Conservation (phyloP, 2,113 vertebrate species). For the Fulmarus glacialis region DNA sequence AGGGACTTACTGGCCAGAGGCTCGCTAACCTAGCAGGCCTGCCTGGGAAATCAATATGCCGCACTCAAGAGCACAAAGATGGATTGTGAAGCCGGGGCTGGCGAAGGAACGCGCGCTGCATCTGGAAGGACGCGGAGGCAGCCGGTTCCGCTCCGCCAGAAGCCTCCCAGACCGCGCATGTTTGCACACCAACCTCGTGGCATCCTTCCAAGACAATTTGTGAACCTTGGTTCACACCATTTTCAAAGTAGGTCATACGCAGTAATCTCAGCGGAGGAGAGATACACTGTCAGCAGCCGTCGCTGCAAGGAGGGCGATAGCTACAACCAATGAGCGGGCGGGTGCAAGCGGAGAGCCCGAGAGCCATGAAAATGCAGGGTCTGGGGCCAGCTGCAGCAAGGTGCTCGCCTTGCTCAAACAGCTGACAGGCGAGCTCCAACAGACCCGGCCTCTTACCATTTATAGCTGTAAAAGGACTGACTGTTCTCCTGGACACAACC, state of each 20-base stretch:
- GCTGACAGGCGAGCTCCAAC: slow-evolving; percentile 15
- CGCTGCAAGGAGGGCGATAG: slow-evolving; percentile 39
- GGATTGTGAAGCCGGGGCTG: slow-evolving; percentile 61
- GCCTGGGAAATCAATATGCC: slow-evolving; percentile 75
- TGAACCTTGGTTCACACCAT: slow-evolving; percentile 75
- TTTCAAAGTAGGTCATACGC: slow-evolving; percentile 81
- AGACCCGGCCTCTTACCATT: slow-evolving; percentile 23
- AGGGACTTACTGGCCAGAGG: slow-evolving; percentile 76
- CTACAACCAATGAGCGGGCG: neutral
- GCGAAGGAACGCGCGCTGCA: slow-evolving; percentile 1
- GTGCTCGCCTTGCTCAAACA: slow-evolving; percentile 34
- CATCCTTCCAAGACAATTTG: slow-evolving; percentile 70
- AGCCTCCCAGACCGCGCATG: slow-evolving; percentile 47
- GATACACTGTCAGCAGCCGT: slow-evolving; percentile 52
- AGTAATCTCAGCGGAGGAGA: slow-evolving; percentile 68
- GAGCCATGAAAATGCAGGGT: neutral
- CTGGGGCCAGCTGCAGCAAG: slow-evolving; percentile 6
- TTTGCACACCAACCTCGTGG: slow-evolving; percentile 63
- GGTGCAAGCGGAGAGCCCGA: neutral
- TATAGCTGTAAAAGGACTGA: slow-evolving; percentile 32
- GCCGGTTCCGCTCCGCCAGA: slow-evolving; percentile 19
- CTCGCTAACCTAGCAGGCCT: slow-evolving; percentile 58
- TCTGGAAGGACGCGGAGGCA: slow-evolving; percentile 24
- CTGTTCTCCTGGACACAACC: slow-evolving; percentile 21
- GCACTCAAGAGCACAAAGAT: slow-evolving; percentile 67